Conservation (phyloP, 1,140 invertebrate species). For the Diachasmimorpha longicaudata region DNA sequence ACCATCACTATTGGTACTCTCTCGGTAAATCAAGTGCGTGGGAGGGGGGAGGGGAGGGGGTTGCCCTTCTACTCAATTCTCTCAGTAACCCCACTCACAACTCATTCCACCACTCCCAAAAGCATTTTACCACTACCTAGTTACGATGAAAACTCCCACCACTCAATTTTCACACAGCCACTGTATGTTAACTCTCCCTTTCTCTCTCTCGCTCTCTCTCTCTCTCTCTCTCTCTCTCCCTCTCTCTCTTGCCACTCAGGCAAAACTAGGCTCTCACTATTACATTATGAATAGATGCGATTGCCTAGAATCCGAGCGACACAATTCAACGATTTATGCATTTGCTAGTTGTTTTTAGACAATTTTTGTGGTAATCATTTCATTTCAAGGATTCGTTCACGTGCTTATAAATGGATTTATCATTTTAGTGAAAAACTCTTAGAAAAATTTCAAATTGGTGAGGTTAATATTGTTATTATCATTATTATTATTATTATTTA, state of each 20-base stretch:
- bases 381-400: too few relatives aligned
- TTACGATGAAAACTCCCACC: neutral
- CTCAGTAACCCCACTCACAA: neutral
- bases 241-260: conserved; percentile 13
- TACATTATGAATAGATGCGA: conserved; percentile 57
- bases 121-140: neutral
- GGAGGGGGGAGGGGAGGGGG: neutral
- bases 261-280: conserved; percentile 39
- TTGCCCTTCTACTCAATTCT: neutral
- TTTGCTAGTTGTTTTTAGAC: neutral
- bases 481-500: too few relatives aligned
- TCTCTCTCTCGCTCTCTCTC: conserved; percentile 32
- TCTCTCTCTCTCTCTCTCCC: conserved; percentile 35
- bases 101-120: neutral
- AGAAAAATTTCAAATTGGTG: too few relatives aligned
- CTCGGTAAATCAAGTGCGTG: neutral
- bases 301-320: conserved; percentile 33
- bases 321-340: neutral
- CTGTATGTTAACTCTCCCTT: conserved; percentile 4
- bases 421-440: too few relatives aligned
- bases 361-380: too few relatives aligned
- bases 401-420: too few relatives aligned
- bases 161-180: neutral
- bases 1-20: neutral
- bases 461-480: too few relatives aligned